Conservation (phyloP, 2,797 vertebrate genomes). For the Fistularia tabacaria region DNA sequence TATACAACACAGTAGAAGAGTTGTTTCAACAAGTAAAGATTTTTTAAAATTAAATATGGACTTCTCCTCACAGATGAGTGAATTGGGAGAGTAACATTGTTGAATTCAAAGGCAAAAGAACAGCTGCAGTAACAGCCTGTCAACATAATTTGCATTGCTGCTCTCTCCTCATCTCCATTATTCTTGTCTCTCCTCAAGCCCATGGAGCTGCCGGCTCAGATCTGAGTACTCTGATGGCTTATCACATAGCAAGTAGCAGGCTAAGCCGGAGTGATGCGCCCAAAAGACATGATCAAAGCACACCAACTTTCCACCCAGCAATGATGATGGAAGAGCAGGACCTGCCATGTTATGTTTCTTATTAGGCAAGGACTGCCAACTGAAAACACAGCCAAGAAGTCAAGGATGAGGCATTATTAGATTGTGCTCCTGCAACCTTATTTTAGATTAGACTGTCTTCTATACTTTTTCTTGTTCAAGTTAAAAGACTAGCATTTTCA, state of each 20-base stretch:
- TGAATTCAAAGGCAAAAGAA: slow-evolving; percentile 61
- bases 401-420: slow-evolving; percentile 54
- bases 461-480: slow-evolving; percentile 27
- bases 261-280: slow-evolving; percentile 69
- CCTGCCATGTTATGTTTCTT: slow-evolving; percentile 67
- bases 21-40: slow-evolving; percentile 7
- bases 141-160: slow-evolving; percentile 74
- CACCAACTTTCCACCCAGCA: slow-evolving; percentile 63
- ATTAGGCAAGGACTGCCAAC: slow-evolving; percentile 63
- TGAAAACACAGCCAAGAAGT: slow-evolving; percentile 51
- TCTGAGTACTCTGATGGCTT: slow-evolving; percentile 70
- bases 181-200: slow-evolving; percentile 57
- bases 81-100: slow-evolving; percentile 45
- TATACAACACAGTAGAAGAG: slow-evolving; percentile 19
- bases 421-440: slow-evolving; percentile 36
- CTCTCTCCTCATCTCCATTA: slow-evolving; percentile 55
- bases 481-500: neutral
- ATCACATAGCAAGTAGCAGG: slow-evolving; percentile 66
- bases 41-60: slow-evolving; percentile 27
- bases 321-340: slow-evolving; percentile 67
- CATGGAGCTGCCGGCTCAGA: slow-evolving; percentile 63
- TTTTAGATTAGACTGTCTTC: slow-evolving; percentile 28
- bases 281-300: slow-evolving; percentile 77
- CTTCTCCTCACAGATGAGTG: slow-evolving; percentile 36
- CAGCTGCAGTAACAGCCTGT: slow-evolving; percentile 68